Conservation (phyloP, 2,113 vertebrate genomes). For the Upupa epops region DNA sequence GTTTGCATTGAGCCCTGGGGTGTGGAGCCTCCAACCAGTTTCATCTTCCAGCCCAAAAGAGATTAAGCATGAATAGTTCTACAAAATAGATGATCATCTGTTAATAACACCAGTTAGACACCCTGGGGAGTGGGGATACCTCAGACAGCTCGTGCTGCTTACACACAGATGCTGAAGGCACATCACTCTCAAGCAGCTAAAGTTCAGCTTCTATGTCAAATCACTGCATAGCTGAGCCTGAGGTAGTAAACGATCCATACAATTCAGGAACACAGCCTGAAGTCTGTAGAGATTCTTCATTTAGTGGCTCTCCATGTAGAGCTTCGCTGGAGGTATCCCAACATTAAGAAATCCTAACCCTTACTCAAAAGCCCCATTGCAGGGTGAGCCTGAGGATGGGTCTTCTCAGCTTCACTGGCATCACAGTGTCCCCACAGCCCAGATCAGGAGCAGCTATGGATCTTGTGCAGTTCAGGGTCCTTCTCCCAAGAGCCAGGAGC, state of each 20-base stretch:
- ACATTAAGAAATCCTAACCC: not conserved
- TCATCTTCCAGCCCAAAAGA: not conserved
- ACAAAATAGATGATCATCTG: not conserved
- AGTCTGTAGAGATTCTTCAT: not conserved
- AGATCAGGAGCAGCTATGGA: not conserved
- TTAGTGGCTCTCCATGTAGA: not conserved
- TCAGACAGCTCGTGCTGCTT: not conserved
- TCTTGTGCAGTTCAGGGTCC: not conserved
- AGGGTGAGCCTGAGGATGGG: not conserved
- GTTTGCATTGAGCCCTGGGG: not conserved
- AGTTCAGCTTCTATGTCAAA: not conserved
- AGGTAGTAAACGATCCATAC: not conserved
- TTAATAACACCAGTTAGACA: not conserved
- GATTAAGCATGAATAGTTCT: not conserved
- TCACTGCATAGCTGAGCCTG: not conserved
- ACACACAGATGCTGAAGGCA: not conserved
- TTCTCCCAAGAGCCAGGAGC: not conserved
- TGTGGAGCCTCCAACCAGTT: not conserved
- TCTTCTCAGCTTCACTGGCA: not conserved
- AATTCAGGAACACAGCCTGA: not conserved
- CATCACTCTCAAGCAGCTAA: not conserved
- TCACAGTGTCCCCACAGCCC: not conserved
- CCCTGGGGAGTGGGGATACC: not conserved
- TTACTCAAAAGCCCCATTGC: not conserved
- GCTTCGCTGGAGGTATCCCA: not conserved